Conservation (phyloP, 2,113 vertebrate species). For the Perognathus longimembris region DNA sequence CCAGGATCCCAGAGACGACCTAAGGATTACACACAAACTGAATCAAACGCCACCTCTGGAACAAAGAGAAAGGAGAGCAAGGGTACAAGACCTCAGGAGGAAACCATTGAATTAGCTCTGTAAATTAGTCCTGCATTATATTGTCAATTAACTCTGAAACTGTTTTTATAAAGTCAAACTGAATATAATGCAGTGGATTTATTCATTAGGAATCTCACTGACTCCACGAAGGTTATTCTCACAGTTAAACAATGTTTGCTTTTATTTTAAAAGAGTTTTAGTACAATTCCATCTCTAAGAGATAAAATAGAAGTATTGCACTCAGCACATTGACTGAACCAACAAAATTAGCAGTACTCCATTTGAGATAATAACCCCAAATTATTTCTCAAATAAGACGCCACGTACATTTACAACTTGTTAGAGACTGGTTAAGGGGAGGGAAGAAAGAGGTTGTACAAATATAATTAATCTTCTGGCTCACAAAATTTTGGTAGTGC, state of each 20-base stretch:
- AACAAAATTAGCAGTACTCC: slow-evolving; percentile 67
- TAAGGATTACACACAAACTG: slow-evolving; percentile 38
- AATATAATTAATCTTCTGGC: slow-evolving; percentile 81
- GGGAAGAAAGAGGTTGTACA: slow-evolving; percentile 51
- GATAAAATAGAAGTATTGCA: slow-evolving; percentile 55
- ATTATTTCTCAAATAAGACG: slow-evolving; percentile 75
- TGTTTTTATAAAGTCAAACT: slow-evolving; percentile 73
- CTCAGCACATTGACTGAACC: slow-evolving; percentile 54
- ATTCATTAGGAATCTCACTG: slow-evolving; percentile 66
- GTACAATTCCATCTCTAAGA: slow-evolving; percentile 34
- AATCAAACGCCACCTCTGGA: slow-evolving; percentile 16
- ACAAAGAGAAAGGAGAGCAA: slow-evolving; percentile 6
- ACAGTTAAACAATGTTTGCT: slow-evolving; percentile 56
- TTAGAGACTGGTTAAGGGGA: slow-evolving; percentile 61
- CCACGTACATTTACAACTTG: slow-evolving; percentile 52
- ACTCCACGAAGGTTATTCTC: slow-evolving; percentile 62
- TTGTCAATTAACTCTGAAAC: slow-evolving; percentile 61
- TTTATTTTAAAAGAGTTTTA: slow-evolving; percentile 63
- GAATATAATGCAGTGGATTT: slow-evolving; percentile 66
- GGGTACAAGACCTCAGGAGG: not conserved
- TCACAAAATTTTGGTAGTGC: slow-evolving; percentile 53
- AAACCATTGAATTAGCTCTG: not conserved
- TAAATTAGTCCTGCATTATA: slow-evolving; percentile 47
- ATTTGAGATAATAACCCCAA: slow-evolving; percentile 76
- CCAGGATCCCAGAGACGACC: not conserved